phyloP scores from a whole-genome alignment of 2,888 invertebrate species.

The Leptopilina myrica region DNA sequence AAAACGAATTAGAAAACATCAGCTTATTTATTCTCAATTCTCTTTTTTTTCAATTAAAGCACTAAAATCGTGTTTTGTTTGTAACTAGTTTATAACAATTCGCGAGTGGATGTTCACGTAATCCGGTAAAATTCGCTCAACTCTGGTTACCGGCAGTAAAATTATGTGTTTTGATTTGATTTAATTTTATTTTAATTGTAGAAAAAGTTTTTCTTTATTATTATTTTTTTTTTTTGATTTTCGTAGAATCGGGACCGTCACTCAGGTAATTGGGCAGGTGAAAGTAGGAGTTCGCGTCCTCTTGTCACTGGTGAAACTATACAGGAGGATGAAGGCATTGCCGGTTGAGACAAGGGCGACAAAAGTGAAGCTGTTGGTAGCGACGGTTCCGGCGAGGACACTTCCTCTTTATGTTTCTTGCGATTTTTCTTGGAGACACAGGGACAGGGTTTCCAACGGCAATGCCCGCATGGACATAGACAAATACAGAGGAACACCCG shows the following conservation, averaged over 20 bases:
- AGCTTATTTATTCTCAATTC: constrained; percentile 40
- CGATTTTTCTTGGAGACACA: constrained; percentile 59
- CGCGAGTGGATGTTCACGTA: constrained; percentile 48
- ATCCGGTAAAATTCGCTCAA: constrained; percentile 50
- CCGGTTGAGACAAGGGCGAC: constrained; percentile 58
- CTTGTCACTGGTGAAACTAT: constrained; percentile 61
- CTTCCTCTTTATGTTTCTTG: constrained; percentile 59
- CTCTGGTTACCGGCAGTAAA: constrained; percentile 54
- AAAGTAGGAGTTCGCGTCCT: constrained; percentile 70
- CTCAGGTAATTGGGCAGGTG: constrained; percentile 71
- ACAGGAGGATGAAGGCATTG: constrained; percentile 50
- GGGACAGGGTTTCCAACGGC: constrained; percentile 78
- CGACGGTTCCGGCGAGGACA: constrained; percentile 55
- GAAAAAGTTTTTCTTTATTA: constrained; percentile 46
- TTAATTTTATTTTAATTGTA: constrained; percentile 41
- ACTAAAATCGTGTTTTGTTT: constrained; percentile 46
- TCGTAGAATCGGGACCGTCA: constrained; percentile 54
- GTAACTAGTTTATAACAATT: constrained; percentile 50
- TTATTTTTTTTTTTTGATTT: constrained; percentile 1
- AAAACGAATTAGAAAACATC: constrained; percentile 27
- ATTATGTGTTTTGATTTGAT: constrained; percentile 46
- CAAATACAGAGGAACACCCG: constrained; percentile 91
- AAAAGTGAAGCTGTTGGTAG: constrained; percentile 65
- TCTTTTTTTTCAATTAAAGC: constrained; percentile 45
- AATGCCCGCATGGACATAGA: constrained; percentile 85